Evolutionary conservation across 2,888 invertebrate genomes (phyloP), one percentile per base, ranked within the genome.

Genomic region (Sclerodermus sp.): DNA sequence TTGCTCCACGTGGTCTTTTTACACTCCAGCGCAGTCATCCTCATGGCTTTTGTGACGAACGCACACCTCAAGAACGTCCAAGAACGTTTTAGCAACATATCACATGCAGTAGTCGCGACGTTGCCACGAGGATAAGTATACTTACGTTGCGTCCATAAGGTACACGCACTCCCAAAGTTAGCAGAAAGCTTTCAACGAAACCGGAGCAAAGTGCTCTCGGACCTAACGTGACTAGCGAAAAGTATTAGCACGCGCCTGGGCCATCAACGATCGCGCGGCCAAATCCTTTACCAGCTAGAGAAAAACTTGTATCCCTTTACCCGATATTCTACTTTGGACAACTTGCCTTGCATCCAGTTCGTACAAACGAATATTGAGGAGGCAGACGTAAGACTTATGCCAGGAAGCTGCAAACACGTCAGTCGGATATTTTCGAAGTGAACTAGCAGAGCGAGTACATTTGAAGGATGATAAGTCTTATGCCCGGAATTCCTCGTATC

Each of bases 61-160:
- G 60, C 46, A 62, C 71, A 71, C 70, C 73, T 71, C 73, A 70
- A 58, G 58, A 66, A 68, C 65, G 64, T 71, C 68, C 68, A 57
- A 57, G 65, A 64, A 62, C 54, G 61, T 23, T 9, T 63, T 48
- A 57, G 58, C 59, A 64, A 64, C 59, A 67, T 60, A 66, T 64
- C 61, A 65, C 72, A 72, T 72, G 71, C 71, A 71, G 57, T 57
- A 62, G 52, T 66, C 61, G 64, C 64, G 64, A 71, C 71, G 69
- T 71, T 73, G 72, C 70, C 71, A 70, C 54, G 59, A 64, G 54
- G 56, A 59, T 49, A 23, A 52, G 52, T 44, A 59, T 63, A 63
- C 61, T 63, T 64, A 59, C 61, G 51, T 14, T 34, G 5, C 5
- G 10, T 23, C 23, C 23, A 23, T 8, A 23, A 23, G 23, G 4